Evolutionary conservation across 2,888 invertebrate genomes (phyloP), one percentile per base, ranked within the genome.

Genomic region (Hyles lineata): DNA sequence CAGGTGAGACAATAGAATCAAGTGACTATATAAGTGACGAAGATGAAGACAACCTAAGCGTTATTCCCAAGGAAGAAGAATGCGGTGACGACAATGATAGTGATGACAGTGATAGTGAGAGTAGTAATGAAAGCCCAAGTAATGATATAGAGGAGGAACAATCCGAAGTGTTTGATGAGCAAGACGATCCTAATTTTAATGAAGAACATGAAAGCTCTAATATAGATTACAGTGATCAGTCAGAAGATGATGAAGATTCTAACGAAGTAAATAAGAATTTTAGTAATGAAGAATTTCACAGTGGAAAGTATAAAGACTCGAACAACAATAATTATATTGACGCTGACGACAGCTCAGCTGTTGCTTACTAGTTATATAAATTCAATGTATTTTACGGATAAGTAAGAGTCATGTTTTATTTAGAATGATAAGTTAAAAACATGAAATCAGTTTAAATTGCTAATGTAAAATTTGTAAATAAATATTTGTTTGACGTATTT

Each of bases 301-400:
- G 9, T 70, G 72, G 79, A 23, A 86, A 83, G 72, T 85, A 84
- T 74, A 89, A 80, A 74, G 90, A 90, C 76, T 80, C 82, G 1
- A 91, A 90, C 79, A 91, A 90, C 74, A 89, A 90, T 76, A 86
- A 90, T 77, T 82, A 84, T 75, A 80, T 86, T 70, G 90, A 92
- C 74, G 75, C 78, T 3, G 87, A 90, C 72, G 91, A 90, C 71
- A 84, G 79, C 50, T 85, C 84, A 58, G 88, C 92, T 58, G 85
- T 92, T 72, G 90, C 88, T 21, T 92, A 89, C 79, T 91, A 79
- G 75, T 73, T 74, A 60, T 73, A 43, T 59, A 23, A 43, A 71
- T 58, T 55, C 15, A 61, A 21, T 69, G 19, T 71, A 62, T 35
- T 72, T 43, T 67, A 67, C 17, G 67, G 15, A 23, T 25, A 67